Base-by-base conservation (phyloP, 2,113 vertebrate genomes). In the Vireo altiloquus region DNA sequence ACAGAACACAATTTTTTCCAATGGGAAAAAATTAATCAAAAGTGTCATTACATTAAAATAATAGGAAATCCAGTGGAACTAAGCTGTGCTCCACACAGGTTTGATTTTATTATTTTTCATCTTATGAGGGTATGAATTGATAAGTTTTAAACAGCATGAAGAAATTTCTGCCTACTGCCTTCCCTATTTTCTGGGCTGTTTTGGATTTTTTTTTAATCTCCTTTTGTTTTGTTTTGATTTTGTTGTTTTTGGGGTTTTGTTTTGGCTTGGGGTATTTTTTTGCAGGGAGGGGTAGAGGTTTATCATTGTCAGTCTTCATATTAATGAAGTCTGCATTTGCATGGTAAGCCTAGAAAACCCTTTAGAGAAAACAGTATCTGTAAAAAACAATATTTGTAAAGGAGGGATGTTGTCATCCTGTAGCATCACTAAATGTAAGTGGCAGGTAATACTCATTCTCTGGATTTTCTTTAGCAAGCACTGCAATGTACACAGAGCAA, bases 381-480 rank as follows among this genome's bases (percentile, higher is more conserved):
- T 69, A 52, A 53, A 57, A 89, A 82, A 14, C 11, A 37, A 22
- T 17, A n/a, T 44, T n/a, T 87, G 22, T 72, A 72, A 52, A 68
- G 35, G 24, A 61, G 11, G 47, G 39, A 44, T 70, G 30, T 35
- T 4, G 2, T 31, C 61, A 59, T 81, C 65, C 56, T 66, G 33
- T 6, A 80, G 13, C 10, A 33, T 57, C 53, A 88, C 87, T 89
- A 76, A 95, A 83, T 56, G 28, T 9, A 25, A 94, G 44, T 49
- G 86, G 39, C 78, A 90, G 66, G 16, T 33, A 39, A 59, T 28
- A 44, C n/a, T 70, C 33, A 61, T 64, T 56, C 30, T 46, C 28
- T 6, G 11, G 57, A 76, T 96, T 91, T 96, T 91, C 52, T 91
- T 86, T 63, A 89, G 49, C 42, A 82, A 83, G 31, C 54, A 49